Base-by-base conservation (phyloP, 2,113 vertebrate genomes). In the Sprattus sprattus region DNA sequence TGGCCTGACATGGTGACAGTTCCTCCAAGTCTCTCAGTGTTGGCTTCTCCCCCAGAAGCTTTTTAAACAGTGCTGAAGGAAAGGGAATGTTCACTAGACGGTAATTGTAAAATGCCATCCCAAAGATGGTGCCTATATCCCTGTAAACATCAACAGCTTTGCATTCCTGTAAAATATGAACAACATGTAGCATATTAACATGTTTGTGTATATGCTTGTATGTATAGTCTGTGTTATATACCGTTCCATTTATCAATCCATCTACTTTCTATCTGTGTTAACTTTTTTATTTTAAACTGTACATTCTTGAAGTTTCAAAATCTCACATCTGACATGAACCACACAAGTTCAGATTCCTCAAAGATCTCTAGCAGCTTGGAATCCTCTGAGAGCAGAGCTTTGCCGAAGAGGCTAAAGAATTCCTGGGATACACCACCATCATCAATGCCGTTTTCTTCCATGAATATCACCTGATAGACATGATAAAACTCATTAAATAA, bases 1-100 rank as follows among this genome's bases (percentile, higher is more conserved):
- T 52, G n/a, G 81, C 22, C 50, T 80, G 28, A 80, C 39, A 60
- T 20, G 54, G 54, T 7, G 20, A n/a, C 18, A 60, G 54, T 82
- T 95, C 93, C 81, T 89, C 87, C 1, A 95, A 86, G 86, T 95
- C 92, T 10, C 92, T 78, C 67, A 95, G 85, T 8, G 86, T 60
- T 8, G 91, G 90, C 1, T 4, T 6, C 60, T 92, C 10, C 78
- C 82, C 64, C 22, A 91, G 86, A 44, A 95, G 89, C 75, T 92
- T 95, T 54, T 92, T 95, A 89, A 93, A 93, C 85, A 94, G 87
- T 9, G 88, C 92, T 45, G 82, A 52, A 49, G 92, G 91, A 88
- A 94, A 93, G 44, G 89, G 89, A 25, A 95, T 75, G 47, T 90
- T 52, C 11, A 4, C 82, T 0, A 0, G 11, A 81, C 11, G 0